Evolutionary conservation across 2,797 vertebrate genomes (phyloP), one percentile per base, ranked within the genome.

Genomic region (Leucoraja ocellata): DNA sequence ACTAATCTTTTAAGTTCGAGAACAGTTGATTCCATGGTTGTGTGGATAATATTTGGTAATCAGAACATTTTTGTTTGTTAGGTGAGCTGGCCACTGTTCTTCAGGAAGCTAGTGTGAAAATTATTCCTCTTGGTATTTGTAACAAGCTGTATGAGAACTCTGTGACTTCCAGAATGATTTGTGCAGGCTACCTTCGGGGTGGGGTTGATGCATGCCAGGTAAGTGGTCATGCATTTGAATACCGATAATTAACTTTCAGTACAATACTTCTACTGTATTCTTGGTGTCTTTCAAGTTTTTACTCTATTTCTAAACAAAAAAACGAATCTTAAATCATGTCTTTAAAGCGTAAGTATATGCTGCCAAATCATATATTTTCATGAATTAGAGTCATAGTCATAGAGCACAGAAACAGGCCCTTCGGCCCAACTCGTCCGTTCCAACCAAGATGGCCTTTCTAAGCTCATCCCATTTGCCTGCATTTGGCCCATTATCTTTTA

Each of bases 201-300:
- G 97, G 97, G 0, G 95, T 98, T 93, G 98, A 98, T 36, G 97
- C 98, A 5, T 98, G 98, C 93, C 98, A 98, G 96, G 98, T 98
- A 96, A 74, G 90, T 25, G 68, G 6, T 23, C 28, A 23, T 54
- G 68, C 39, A 76, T 93, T 93, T 73, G 8, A 74, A 21, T 11
- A 73, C 32, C 39, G 68, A 28, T 74, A 46, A 23, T 74, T 91
- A 74, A 91, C 36, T 21, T 39, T 76, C 39, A 77, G 71, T 28
- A 18, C 28, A 65, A 8, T 61, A 11, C 83, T n/a, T 14, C 13
- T 32, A 16, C 2, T 63, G n/a, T 86, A 5, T 63, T 28, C 63
- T 83, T 86, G 61, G 5, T 63, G 23, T 1, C 1, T 63, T 6
- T 88, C 6, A 36, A 86, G 83, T 16, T 68, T 16, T 86, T 63